Evolutionary conservation across 1,140 invertebrate species (phyloP).

Genomic region (Onthophagus taurus): DNA sequence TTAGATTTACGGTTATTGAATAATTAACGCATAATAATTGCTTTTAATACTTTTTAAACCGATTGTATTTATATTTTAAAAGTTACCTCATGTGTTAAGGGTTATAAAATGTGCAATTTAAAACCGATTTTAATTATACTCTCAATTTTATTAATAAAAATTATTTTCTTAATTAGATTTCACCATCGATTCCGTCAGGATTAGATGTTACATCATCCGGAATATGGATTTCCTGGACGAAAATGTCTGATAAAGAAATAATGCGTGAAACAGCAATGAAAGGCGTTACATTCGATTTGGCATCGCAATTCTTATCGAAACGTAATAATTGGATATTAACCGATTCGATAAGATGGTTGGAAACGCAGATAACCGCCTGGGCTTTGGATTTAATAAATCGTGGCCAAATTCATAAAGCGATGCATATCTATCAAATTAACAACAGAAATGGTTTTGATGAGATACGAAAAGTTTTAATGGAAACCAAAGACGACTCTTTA

Average conservation of each 20-base stretch:
- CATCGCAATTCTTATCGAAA: conserved; percentile 45
- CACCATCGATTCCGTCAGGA: conserved; percentile 22
- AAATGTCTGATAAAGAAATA: conserved; percentile 48
- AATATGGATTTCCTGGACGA: conserved; percentile 42
- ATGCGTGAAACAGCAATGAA: conserved; percentile 56
- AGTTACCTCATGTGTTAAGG: too few relatives aligned
- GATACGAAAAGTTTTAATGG: conserved; percentile 44
- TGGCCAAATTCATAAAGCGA: conserved; percentile 52
- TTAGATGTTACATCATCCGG: conserved; percentile 27
- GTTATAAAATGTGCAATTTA: too few relatives aligned
- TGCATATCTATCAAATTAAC: conserved; percentile 53
- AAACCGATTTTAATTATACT: too few relatives aligned
- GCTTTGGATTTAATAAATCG: conserved; percentile 48
- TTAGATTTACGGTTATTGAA: too few relatives aligned
- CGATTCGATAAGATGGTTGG: conserved; percentile 45
- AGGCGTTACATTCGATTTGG: conserved; percentile 49
- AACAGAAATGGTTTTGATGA: too few relatives aligned
- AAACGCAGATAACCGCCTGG: conserved; percentile 50
- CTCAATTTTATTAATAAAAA: conserved; percentile 7
- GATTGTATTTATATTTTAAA: too few relatives aligned
- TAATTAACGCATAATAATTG: too few relatives aligned
- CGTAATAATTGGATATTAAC: conserved; percentile 44
- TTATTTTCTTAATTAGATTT: conserved; percentile 11
- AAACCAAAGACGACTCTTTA: conserved; percentile 41
- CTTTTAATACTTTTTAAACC: too few relatives aligned